These are phyloP conservation scores for Hermetia illucens DNA, from an alignment of 1,140 invertebrate genomes.

Conservation along the genomic window DNA sequence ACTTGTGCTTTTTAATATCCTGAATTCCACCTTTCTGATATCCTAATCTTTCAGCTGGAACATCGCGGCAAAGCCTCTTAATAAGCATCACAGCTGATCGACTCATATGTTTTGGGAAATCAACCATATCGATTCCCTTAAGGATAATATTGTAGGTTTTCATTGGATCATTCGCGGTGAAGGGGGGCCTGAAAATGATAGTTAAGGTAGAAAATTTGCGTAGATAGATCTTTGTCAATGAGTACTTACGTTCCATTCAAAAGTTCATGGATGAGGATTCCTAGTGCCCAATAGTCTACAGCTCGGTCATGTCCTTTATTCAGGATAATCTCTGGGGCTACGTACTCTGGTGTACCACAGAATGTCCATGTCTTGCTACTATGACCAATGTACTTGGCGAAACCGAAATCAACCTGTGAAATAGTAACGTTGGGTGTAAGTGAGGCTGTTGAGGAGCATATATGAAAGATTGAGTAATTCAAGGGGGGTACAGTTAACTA, in stretches of 20 bases:
- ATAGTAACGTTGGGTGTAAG: no score
- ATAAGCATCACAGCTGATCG: conserved; percentile 72
- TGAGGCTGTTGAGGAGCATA: no score
- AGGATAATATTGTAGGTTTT: conserved; percentile 76
- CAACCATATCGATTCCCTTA: conserved; percentile 77
- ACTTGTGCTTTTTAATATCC: conserved; percentile 91
- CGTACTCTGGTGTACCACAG: conserved; percentile 66
- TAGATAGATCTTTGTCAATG: not conserved
- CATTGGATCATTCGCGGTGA: conserved; percentile 66
- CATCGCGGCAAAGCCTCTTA: conserved; percentile 74
- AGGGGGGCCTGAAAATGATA: conserved; percentile 49
- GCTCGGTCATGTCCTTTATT: conserved; percentile 60
- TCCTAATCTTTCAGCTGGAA: conserved; percentile 82
- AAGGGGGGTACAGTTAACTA: no score
- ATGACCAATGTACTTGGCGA: conserved; percentile 63
- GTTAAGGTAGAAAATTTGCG: not conserved
- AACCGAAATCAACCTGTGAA: conserved; percentile 72
- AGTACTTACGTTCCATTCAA: conserved; percentile 45
- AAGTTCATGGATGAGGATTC: conserved; percentile 66
- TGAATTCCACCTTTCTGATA: conserved; percentile 81
- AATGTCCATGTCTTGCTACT: conserved; percentile 78
- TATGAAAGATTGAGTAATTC: no score
- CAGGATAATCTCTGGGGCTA: conserved; percentile 60
- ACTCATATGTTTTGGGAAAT: conserved; percentile 66
- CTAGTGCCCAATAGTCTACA: conserved; percentile 71